Evolutionary conservation across 2,797 vertebrate species (phyloP).

Genomic region (Naso thynnoides): DNA sequence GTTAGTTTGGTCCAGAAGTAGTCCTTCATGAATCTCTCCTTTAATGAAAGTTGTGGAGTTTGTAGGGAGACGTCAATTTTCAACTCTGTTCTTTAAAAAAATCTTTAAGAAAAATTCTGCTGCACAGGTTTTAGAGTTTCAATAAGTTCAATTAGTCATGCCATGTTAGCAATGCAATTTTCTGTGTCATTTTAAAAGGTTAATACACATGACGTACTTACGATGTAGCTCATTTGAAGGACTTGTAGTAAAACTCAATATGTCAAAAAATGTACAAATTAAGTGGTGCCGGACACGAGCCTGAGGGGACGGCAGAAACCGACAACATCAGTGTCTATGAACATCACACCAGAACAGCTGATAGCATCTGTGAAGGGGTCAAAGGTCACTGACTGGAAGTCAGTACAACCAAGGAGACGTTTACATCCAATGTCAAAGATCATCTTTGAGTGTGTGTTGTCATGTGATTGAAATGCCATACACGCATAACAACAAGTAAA

Average conservation of each 20-base stretch:
- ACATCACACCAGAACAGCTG: background rate
- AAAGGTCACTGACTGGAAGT: background rate
- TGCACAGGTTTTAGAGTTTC: slow-evolving; percentile 24
- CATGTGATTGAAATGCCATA: background rate
- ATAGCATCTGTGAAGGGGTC: slow-evolving; percentile 1
- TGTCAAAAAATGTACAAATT: background rate
- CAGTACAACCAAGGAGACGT: background rate
- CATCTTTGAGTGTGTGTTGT: background rate
- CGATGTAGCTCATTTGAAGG: background rate
- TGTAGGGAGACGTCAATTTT: background rate
- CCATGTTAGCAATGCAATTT: background rate
- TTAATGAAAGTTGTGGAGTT: slow-evolving; percentile 6
- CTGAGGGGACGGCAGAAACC: background rate
- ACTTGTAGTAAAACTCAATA: too few species aligned
- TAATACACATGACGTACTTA: background rate
- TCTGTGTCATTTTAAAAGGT: background rate
- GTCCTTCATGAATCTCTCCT: slow-evolving; percentile 9
- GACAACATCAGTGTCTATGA: background rate
- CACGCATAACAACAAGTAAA: background rate
- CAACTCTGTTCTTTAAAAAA: slow-evolving; percentile 18
- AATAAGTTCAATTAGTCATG: slow-evolving; percentile 36
- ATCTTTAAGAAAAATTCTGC: slow-evolving; percentile 25
- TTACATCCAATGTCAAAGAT: background rate
- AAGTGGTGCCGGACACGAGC: background rate
- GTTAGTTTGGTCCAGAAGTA: background rate